Percentiles rank a stretch among this genome's conserved stretches.
These are phyloP conservation scores for Monoplex corrugatus DNA, from an alignment of 2,888 invertebrate species.

Conservation along the genomic window DNA sequence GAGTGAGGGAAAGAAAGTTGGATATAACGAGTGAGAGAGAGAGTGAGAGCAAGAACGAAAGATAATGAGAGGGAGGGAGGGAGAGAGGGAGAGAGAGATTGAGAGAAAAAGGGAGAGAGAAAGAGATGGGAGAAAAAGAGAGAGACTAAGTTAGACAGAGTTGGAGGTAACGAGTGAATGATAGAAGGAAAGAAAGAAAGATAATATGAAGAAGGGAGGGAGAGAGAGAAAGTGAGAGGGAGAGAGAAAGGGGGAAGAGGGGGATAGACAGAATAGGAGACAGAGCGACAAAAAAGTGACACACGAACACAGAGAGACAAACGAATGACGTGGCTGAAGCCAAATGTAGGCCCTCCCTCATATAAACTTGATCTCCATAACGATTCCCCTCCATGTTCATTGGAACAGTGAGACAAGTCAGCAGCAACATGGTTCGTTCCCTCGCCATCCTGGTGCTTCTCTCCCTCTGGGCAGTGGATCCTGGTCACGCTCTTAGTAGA, in stretches of 20 bases:
- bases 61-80: background rate
- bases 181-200: background rate
- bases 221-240: background rate
- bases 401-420: too few relatives aligned
- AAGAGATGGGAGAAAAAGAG: background rate
- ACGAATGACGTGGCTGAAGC: too few relatives aligned
- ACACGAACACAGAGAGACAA: background rate
- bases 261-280: background rate
- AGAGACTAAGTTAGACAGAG: background rate
- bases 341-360: too few relatives aligned
- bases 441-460: too few relatives aligned
- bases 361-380: background rate
- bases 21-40: too few relatives aligned
- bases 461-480: too few relatives aligned
- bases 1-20: too few relatives aligned
- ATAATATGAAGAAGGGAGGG: background rate
- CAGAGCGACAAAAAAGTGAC: background rate
- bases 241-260: background rate
- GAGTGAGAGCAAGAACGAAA: background rate
- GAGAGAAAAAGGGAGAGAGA: constrained; percentile 1
- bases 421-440: too few relatives aligned
- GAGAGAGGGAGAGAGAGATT: background rate
- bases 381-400: too few relatives aligned
- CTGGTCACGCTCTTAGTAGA: too few relatives aligned
- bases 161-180: background rate